Evolutionary conservation across 2,113 vertebrate species (phyloP).

Genomic region (Terrapene triunguis): DNA sequence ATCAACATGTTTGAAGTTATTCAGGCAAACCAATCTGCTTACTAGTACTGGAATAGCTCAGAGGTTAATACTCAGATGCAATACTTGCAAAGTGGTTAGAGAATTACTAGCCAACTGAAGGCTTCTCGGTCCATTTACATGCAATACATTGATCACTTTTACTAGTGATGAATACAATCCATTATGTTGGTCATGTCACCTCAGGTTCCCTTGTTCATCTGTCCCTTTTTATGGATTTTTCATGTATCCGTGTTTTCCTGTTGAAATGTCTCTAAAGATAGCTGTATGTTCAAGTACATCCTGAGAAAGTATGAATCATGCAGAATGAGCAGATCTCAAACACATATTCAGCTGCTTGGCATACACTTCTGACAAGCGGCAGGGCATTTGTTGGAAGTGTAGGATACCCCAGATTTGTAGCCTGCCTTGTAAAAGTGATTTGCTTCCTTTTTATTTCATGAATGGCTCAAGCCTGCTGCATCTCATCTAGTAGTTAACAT

Average conservation of each 20-base stretch:
- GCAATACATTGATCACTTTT: neutral
- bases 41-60: neutral
- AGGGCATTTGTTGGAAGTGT: neutral
- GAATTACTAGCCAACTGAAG: neutral
- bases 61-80: neutral
- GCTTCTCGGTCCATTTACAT: neutral
- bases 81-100: neutral
- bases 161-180: neutral
- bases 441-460: neutral
- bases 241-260: neutral
- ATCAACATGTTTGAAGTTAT: neutral
- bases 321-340: neutral
- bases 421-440: neutral
- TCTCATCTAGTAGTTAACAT: neutral
- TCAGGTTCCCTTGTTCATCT: fast-evolving
- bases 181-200: neutral
- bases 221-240: neutral
- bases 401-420: neutral
- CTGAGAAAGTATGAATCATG: neutral
- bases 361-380: neutral
- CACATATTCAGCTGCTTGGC: neutral
- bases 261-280: neutral
- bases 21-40: neutral
- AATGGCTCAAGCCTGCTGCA: neutral
- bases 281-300: neutral